These are phyloP conservation scores for Pasiphila rectangulata DNA, from an alignment of 2,888 invertebrate species.

Conservation along the genomic window DNA sequence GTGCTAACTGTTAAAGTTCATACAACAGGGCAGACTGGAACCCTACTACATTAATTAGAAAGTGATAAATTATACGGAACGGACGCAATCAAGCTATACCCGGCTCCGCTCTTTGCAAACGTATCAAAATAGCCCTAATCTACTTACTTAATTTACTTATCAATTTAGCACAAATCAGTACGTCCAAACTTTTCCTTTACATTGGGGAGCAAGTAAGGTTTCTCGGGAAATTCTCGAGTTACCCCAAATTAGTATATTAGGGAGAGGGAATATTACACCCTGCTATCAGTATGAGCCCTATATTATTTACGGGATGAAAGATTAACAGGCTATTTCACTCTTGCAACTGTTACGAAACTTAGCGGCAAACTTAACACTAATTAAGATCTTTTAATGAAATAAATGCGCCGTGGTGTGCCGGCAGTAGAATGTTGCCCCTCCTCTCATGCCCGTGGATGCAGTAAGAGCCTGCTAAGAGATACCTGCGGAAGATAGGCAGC, in stretches of 20 bases:
- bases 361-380: too few relatives aligned
- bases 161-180: slow-evolving; percentile 43
- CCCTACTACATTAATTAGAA: slow-evolving; percentile 12
- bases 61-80: slow-evolving; percentile 19
- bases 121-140: slow-evolving; percentile 33
- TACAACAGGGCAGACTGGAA: not conserved
- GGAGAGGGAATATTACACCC: slow-evolving; percentile 7
- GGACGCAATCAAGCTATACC: slow-evolving; percentile 17
- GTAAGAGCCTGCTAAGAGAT: too few relatives aligned
- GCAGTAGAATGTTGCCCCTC: too few relatives aligned
- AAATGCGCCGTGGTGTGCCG: too few relatives aligned
- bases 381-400: too few relatives aligned
- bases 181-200: slow-evolving; percentile 40
- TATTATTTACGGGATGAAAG: too few relatives aligned
- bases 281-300: not conserved
- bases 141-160: slow-evolving; percentile 43
- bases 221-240: slow-evolving; percentile 41
- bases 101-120: slow-evolving; percentile 25
- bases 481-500: too few relatives aligned
- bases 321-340: too few relatives aligned
- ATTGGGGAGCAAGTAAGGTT: slow-evolving; percentile 36
- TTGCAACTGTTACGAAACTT: too few relatives aligned
- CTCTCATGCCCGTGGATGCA: too few relatives aligned
- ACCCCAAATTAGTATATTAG: slow-evolving; percentile 51
- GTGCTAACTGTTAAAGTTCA: too few relatives aligned